A percentile compares a stretch with the other conserved stretches of the same genome.
These are phyloP conservation scores for Caiman crocodilus DNA, from an alignment of 2,797 vertebrate genomes.

Conservation along the genomic window DNA sequence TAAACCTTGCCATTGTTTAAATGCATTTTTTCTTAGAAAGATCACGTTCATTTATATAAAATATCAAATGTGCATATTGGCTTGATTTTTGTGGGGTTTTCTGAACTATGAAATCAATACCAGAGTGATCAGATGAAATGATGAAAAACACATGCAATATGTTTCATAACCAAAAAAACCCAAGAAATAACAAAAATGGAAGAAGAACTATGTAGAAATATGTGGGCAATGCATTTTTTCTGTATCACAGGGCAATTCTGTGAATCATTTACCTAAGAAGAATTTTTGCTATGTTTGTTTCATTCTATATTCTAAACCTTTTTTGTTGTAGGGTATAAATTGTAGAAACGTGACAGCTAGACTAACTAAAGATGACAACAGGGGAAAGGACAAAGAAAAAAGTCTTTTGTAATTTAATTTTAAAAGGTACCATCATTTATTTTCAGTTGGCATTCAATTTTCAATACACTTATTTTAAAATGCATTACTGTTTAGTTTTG, in stretches of 20 bases:
- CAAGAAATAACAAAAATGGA: not conserved
- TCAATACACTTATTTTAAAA: constrained; percentile 85
- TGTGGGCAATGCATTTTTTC: not conserved
- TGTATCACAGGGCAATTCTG: constrained; percentile 4
- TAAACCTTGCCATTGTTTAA: not conserved
- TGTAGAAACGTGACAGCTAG: constrained; percentile 69
- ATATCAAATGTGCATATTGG: not conserved
- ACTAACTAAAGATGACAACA: constrained; percentile 77
- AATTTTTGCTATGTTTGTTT: constrained; percentile 35
- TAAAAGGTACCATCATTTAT: constrained; percentile 82
- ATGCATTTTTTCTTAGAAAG: not conserved
- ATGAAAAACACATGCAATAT: not conserved
- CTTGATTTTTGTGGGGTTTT: not conserved
- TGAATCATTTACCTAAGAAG: constrained; percentile 47
- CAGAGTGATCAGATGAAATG: no score
- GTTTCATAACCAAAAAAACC: not conserved
- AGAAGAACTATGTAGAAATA: not conserved
- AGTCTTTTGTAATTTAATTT: constrained; percentile 80
- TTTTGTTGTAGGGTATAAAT: constrained; percentile 63
- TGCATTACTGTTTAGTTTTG: constrained; percentile 84
- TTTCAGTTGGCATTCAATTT: constrained; percentile 86
- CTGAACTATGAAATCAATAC: not conserved
- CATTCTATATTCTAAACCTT: constrained; percentile 66
- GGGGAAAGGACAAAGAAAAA: constrained; percentile 71
- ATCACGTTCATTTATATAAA: not conserved